Evolutionary conservation across 2,113 vertebrate species (phyloP).

Genomic region (Morone chrysops): DNA sequence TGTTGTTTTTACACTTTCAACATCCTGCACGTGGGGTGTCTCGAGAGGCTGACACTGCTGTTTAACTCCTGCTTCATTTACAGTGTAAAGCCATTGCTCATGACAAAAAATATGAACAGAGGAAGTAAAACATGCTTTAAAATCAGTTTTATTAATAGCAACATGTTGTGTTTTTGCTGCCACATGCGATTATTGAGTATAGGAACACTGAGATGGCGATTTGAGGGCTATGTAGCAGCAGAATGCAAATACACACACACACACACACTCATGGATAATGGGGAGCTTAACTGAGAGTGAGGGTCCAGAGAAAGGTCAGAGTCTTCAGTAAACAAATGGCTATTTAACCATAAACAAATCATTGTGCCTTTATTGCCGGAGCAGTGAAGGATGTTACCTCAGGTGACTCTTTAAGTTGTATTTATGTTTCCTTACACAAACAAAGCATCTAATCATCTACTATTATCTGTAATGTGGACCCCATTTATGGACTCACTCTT

Average conservation of each 20-base stretch:
- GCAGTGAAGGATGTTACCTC: constrained; percentile 60
- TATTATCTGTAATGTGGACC: constrained; percentile 3
- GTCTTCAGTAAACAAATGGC: constrained; percentile 61
- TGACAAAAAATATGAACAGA: constrained; percentile 38
- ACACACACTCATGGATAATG: neutral
- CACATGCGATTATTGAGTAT: neutral
- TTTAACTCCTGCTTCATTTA: constrained; percentile 59
- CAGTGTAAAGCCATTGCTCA: constrained; percentile 12
- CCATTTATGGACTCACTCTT: neutral
- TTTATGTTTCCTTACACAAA: constrained; percentile 44
- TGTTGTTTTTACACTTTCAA: constrained; percentile 75
- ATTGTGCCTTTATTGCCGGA: constrained; percentile 7
- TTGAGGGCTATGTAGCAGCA: constrained; percentile 2
- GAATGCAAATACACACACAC: neutral
- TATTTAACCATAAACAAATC: constrained; percentile 77
- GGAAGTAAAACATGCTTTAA: constrained; percentile 73
- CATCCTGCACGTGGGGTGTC: constrained; percentile 59
- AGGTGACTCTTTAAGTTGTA: constrained; percentile 42
- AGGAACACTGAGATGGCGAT: constrained; percentile 14
- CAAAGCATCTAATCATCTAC: constrained; percentile 26
- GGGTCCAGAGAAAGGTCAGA: constrained; percentile 69
- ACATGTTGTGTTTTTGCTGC: constrained; percentile 9
- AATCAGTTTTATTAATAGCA: constrained; percentile 54
- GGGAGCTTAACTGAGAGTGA: constrained; percentile 38
- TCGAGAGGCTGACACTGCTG: constrained; percentile 69